Base-by-base conservation (phyloP, 2,888 invertebrate genomes). In the Xiphydria camelus region DNA sequence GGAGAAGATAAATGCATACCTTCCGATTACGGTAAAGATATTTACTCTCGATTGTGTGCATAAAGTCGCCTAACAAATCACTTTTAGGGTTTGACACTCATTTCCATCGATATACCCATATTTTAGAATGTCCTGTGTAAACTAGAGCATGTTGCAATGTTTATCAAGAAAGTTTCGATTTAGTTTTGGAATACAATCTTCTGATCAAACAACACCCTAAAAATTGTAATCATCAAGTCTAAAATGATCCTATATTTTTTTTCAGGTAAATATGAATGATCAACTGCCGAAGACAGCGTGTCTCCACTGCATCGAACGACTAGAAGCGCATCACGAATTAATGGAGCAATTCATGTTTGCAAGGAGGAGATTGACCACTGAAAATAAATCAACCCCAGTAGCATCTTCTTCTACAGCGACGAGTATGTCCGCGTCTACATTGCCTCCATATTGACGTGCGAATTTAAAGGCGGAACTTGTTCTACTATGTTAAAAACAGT, bases 1-100 rank as follows among this genome's bases (percentile, higher is more conserved):
- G 21, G 85, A 88, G 64, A 90, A 91, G 82, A 88, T 91, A 64
- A 86, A 86, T 76, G 85, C 84, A 65, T 86, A 89, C 74, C 79
- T 91, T 49, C 90, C 91, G 48, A 88, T 91, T 64, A 87, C 86
- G 65, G 91, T 91, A 78, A 77, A 82, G n/a, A n/a, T n/a, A n/a
- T n/a, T n/a, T n/a, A n/a, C n/a, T n/a, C 77, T 44, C 22, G 12
- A 32, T 20, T 9, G 4, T 10, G n/a, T 14, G n/a, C n/a, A n/a
- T n/a, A n/a, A n/a, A n/a, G 26, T n/a, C 15, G 7, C 22, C 23
- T 18, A 17, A 10, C 10, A 23, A 15, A 43, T n/a, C n/a, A n/a
- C n/a, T n/a, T n/a, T n/a, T n/a, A 23, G 23, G 49, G 50, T 52
- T 34, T 23, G 31, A 19, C 6, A 23, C 37, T 35, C 7, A 4